Conservation (phyloP, 2,888 invertebrate species). For the Callosobruchus maculatus region DNA sequence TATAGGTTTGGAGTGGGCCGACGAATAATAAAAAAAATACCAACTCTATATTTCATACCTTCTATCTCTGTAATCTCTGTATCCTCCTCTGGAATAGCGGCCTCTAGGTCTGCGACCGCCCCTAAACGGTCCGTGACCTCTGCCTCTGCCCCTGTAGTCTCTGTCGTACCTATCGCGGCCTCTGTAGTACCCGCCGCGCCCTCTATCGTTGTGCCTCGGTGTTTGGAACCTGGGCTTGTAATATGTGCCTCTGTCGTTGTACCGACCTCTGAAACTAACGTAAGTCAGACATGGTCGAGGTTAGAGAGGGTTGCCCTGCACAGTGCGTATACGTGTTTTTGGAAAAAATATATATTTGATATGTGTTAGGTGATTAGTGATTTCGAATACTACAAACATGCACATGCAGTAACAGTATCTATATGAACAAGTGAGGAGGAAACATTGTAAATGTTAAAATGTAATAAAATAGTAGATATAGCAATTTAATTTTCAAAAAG, state of each 20-base stretch:
- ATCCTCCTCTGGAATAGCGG: conserved; percentile 48
- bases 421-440: not conserved
- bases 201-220: conserved; percentile 52
- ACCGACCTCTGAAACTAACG: conserved; percentile 47
- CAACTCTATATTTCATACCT: no score
- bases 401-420: not conserved
- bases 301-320: not conserved
- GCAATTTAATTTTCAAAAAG: no score
- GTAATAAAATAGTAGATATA: no score
- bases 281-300: not conserved
- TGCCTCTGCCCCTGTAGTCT: conserved; percentile 42
- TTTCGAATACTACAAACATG: not conserved
- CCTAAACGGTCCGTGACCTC: conserved; percentile 43
- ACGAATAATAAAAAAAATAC: no score
- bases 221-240: conserved; percentile 75
- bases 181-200: conserved; percentile 43
- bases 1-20: no score
- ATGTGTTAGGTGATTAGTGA: not conserved
- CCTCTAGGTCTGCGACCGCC: conserved; percentile 39
- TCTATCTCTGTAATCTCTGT: conserved; percentile 66
- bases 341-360: not conserved
- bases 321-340: not conserved
- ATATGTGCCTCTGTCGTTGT: conserved; percentile 71
- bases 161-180: conserved; percentile 45
- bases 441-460: no score